These are phyloP conservation scores for Gisinianus flammeolus DNA, from an alignment of 2,888 invertebrate genomes.

Conservation along the genomic window DNA sequence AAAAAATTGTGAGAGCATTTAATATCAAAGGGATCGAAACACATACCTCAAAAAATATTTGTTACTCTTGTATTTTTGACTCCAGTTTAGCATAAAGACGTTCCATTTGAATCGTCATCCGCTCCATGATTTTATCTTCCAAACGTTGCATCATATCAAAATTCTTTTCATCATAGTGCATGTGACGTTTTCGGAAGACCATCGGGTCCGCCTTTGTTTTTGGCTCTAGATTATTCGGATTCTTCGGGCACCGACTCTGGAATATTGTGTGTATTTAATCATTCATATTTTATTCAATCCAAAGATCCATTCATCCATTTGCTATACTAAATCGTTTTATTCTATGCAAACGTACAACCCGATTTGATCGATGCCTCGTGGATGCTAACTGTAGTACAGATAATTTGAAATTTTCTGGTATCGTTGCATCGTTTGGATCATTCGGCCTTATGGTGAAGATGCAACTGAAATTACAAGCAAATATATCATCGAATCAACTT, in stretches of 20 bases:
- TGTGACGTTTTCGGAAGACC: conserved; percentile 18
- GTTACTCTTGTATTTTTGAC: conserved; percentile 45
- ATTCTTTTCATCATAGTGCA: conserved; percentile 34
- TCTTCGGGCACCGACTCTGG: conserved; percentile 42
- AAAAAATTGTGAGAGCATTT: no score
- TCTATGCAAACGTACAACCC: conserved; percentile 46
- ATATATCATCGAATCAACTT: not conserved
- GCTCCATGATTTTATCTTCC: conserved; percentile 57
- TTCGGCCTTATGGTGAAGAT: conserved; percentile 51
- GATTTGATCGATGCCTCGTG: conserved; percentile 49
- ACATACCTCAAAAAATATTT: no score
- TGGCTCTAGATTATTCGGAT: not conserved
- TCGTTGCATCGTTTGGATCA: conserved; percentile 51
- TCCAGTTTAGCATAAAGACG: conserved; percentile 53
- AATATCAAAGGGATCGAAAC: no score
- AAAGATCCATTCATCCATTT: no score
- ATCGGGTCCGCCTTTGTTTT: conserved; percentile 17
- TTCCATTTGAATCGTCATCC: conserved; percentile 58
- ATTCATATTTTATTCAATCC: not conserved
- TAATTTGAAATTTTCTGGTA: conserved; percentile 53
- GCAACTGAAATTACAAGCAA: conserved; percentile 42
- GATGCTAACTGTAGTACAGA: conserved; percentile 50
- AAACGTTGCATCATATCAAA: conserved; percentile 46
- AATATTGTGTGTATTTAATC: no score
- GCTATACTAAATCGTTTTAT: no score